Evolutionary conservation across 2,113 vertebrate species (phyloP).

Genomic region (Uria aalge): DNA sequence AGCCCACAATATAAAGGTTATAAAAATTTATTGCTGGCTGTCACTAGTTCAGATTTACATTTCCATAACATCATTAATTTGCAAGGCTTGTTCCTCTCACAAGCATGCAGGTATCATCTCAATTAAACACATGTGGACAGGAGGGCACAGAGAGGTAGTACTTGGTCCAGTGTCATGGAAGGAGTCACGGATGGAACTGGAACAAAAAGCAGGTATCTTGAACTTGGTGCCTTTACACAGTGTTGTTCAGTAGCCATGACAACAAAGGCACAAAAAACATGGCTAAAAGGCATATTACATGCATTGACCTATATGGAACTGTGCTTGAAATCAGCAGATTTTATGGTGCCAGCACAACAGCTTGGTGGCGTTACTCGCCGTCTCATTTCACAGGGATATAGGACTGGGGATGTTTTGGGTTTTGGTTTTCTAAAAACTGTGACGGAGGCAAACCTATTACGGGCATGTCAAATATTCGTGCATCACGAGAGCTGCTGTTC

Average conservation of each 20-base stretch:
- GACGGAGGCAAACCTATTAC: background rate
- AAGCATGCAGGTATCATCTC: background rate
- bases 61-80: background rate
- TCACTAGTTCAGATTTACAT: background rate
- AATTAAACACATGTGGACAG: background rate
- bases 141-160: background rate
- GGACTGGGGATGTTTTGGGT: background rate
- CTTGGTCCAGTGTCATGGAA: background rate
- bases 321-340: background rate
- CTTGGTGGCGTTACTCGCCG: background rate
- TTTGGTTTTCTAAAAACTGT: background rate
- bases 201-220: background rate
- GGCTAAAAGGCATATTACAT: background rate
- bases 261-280: background rate
- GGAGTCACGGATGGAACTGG: background rate
- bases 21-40: background rate
- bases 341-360: background rate
- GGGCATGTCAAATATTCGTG: fast-evolving
- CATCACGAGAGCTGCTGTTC: background rate
- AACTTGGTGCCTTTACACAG: background rate
- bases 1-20: background rate
- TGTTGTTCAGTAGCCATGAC: background rate
- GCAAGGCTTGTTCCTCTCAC: background rate
- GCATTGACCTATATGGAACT: background rate
- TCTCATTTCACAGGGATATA: background rate